Percentiles rank a stretch among this genome's conserved stretches.
Conservation (phyloP, 1,140 invertebrate species). For the Orius insidiosus region DNA sequence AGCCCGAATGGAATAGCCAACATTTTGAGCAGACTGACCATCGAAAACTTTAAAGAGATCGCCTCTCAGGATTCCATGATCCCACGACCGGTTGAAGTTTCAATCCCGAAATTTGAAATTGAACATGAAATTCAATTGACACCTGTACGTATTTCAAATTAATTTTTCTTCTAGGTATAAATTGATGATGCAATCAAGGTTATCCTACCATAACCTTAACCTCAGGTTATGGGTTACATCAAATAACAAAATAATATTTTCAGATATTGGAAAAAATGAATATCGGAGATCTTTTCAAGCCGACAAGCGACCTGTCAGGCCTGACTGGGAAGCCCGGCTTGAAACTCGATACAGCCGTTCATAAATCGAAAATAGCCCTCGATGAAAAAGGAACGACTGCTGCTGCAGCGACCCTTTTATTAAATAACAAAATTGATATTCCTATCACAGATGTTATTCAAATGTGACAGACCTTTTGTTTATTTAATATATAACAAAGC, state of each 20-base stretch:
- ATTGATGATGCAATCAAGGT: too few relatives aligned
- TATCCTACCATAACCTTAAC: too few relatives aligned
- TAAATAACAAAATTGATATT: too few relatives aligned
- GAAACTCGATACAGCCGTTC: conserved; percentile 46
- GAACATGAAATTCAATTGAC: conserved; percentile 43
- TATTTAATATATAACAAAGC: conserved; percentile 59
- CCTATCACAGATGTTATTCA: conserved; percentile 46
- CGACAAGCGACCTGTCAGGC: conserved; percentile 39
- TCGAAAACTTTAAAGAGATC: conserved; percentile 38
- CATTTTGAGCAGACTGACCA: conserved; percentile 27
- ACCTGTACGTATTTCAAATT: conserved; percentile 30
- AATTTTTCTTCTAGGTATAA: background rate
- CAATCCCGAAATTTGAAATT: conserved; percentile 66
- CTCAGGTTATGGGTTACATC: too few relatives aligned
- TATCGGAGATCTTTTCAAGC: conserved; percentile 43
- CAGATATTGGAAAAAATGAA: conserved; percentile 47
- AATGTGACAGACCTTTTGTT: conserved; percentile 69
- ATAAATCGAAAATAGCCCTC: conserved; percentile 48
- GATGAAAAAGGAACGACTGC: conserved; percentile 64
- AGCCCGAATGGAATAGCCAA: conserved; percentile 26
- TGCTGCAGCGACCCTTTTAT: conserved; percentile 23
- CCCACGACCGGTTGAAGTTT: conserved; percentile 49
- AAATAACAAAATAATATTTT: conserved; percentile 10
- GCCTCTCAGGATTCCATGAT: conserved; percentile 42
- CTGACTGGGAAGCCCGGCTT: conserved; percentile 32